These are phyloP conservation scores for Etheostoma nigrum DNA, from an alignment of 2,797 vertebrate species.

Conservation along the genomic window DNA sequence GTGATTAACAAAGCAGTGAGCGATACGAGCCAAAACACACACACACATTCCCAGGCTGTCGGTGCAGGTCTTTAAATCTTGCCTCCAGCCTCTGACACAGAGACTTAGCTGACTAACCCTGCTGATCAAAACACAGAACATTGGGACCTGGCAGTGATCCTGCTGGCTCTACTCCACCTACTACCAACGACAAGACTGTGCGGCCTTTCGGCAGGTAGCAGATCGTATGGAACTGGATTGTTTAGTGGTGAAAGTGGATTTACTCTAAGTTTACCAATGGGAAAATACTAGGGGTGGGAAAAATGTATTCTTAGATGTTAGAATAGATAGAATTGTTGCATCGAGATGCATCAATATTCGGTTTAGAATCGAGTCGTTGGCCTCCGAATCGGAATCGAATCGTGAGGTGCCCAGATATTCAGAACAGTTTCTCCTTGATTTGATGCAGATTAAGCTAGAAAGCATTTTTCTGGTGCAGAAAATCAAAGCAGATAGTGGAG, in stretches of 20 bases:
- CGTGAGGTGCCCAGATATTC: no score
- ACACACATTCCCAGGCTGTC: slow-evolving; percentile 38
- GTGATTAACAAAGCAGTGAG: slow-evolving; percentile 56
- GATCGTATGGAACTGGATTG: slow-evolving; percentile 15
- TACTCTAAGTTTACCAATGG: not conserved
- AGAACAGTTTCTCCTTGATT: not conserved
- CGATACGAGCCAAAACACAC: slow-evolving; percentile 39
- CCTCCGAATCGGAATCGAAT: no score
- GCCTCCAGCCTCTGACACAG: slow-evolving; percentile 66
- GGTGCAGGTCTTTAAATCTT: slow-evolving; percentile 61
- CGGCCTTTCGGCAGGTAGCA: slow-evolving; percentile 9
- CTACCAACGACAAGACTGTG: not conserved
- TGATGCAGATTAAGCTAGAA: not conserved
- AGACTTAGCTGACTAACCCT: slow-evolving; percentile 70
- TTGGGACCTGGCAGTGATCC: slow-evolving; percentile 65
- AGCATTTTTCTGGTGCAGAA: not conserved
- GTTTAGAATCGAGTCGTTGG: no score
- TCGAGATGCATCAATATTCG: no score
- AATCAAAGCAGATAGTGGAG: not conserved
- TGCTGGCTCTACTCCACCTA: slow-evolving; percentile 13
- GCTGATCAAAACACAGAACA: slow-evolving; percentile 75
- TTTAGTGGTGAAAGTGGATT: not conserved
- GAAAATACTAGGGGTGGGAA: no score
- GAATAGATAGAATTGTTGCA: no score
- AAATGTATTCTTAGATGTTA: no score